Percentiles rank a stretch among this genome's conserved stretches.
These are phyloP conservation scores for Blennius ocellaris DNA, from an alignment of 2,113 vertebrate species.

Conservation along the genomic window DNA sequence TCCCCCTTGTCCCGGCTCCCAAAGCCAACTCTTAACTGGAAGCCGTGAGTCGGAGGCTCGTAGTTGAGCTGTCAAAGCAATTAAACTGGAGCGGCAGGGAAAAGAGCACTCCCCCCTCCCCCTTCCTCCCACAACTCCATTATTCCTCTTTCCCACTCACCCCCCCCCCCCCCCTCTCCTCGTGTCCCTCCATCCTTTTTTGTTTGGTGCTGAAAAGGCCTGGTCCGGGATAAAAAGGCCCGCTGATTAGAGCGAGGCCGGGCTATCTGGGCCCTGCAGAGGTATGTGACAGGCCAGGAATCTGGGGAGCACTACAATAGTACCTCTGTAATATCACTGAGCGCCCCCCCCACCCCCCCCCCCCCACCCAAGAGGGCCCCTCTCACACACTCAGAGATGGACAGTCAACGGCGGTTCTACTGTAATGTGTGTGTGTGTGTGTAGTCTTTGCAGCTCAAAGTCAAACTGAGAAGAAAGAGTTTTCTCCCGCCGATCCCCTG, in stretches of 20 bases:
- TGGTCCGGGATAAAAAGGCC: slow-evolving; percentile 58
- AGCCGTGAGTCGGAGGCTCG: slow-evolving; percentile 52
- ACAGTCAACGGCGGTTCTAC: slow-evolving; percentile 31
- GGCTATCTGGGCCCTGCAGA: slow-evolving; percentile 59
- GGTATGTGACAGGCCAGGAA: slow-evolving; percentile 73
- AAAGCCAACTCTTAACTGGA: slow-evolving; percentile 36
- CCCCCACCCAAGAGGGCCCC: slow-evolving; percentile 9
- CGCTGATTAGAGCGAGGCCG: slow-evolving; percentile 57
- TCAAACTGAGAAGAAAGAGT: slow-evolving; percentile 49
- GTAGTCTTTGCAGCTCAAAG: slow-evolving; percentile 44
- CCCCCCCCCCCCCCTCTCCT: neutral
- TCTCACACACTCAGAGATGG: slow-evolving; percentile 20
- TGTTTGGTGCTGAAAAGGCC: slow-evolving; percentile 61
- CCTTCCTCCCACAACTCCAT: slow-evolving; percentile 28
- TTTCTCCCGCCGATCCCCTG: neutral
- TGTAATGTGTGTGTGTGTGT: slow-evolving; percentile 2
- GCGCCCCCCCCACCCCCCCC: slow-evolving; percentile 5
- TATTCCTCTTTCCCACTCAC: slow-evolving; percentile 29
- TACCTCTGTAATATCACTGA: slow-evolving; percentile 65
- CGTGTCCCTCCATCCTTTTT: slow-evolving; percentile 43
- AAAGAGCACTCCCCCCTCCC: slow-evolving; percentile 47
- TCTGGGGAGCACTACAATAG: slow-evolving; percentile 69
- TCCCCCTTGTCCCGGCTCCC: neutral
- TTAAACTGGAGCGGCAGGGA: slow-evolving; percentile 62
- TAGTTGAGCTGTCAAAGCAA: slow-evolving; percentile 72